These are phyloP conservation scores for Cyanistes caeruleus DNA, from an alignment of 2,113 vertebrate species.

Conservation along the genomic window DNA sequence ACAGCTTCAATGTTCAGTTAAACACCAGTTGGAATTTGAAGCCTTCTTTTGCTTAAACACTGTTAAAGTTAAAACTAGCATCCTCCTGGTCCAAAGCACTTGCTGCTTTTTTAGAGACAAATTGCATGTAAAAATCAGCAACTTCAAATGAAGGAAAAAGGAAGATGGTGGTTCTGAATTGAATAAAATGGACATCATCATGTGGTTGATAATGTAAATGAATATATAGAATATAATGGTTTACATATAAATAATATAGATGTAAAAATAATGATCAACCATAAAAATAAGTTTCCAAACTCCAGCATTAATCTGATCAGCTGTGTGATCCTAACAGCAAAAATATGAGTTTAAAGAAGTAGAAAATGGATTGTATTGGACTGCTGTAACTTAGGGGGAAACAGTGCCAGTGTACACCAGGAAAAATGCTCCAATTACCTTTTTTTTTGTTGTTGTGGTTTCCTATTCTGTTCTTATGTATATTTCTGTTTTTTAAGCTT, in stretches of 20 bases:
- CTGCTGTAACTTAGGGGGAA: not conserved
- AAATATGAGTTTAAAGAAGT: not conserved
- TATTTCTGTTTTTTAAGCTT: not conserved
- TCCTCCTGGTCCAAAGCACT: not conserved
- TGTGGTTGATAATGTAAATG: not conserved
- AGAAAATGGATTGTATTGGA: not conserved
- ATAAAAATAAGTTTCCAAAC: not conserved
- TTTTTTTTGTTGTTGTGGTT: not conserved
- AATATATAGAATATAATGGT: not conserved
- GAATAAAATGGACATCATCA: not conserved
- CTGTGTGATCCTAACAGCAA: not conserved
- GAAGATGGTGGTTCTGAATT: not conserved
- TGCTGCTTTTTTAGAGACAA: not conserved
- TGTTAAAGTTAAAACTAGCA: not conserved
- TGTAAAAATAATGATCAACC: not conserved
- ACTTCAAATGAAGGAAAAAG: not conserved
- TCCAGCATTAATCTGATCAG: not conserved
- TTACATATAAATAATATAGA: too few relatives aligned
- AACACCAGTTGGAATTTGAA: not conserved
- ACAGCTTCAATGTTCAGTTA: not conserved
- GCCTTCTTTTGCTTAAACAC: not conserved
- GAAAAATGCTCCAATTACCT: not conserved
- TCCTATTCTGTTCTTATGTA: accelerated
- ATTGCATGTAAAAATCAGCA: not conserved
- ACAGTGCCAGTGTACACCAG: not conserved